Base-by-base conservation (phyloP, 2,888 invertebrate species). In the Beris chalybata region DNA sequence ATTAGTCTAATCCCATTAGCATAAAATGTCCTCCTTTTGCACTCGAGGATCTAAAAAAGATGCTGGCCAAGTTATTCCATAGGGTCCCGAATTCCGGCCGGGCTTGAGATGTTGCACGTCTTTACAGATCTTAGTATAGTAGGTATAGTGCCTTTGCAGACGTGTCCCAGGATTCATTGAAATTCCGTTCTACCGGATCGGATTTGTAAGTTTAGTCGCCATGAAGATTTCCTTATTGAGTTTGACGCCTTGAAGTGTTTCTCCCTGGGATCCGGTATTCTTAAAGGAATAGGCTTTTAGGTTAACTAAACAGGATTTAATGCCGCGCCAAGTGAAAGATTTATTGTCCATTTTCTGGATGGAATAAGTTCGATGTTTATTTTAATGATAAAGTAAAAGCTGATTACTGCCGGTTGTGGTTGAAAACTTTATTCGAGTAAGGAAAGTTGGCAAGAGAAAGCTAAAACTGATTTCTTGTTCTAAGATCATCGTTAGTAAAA, bases 1-100 rank as follows among this genome's bases (percentile, higher is more conserved):
- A 59, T 59, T 59, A 59, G 32, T 48, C 31, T 61, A 61, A 61
- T 61, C 61, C 50, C 61, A 61, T 61, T 61, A 61, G 50, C 61
- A 61, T 61, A 61, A 61, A 61, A 30, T 52, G 50, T 53, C 53
- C 31, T 53, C 29, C 30, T 2, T 31, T 29, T 22, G 22, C 61
- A 50, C 22, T 13, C 32, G 15, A 50, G 12, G 30, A 53, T 30
- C 30, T 38, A 38, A 9, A 38, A 38, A 38, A 38, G 5, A 58
- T 30, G 47, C 57, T 31, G 43, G n/a, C 48, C 31, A 48, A 47
- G 22, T 38, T 50, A 50, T 50, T 32, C 32, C 6, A 59, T 59
- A 4, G 59, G 50, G 32, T 48, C 50, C 50, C 22, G 15, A 48
- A 48, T 32, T 38, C 38, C 38, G 38, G 38, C 9, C 38, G 38